phyloP scores from a whole-genome alignment of 2,797 vertebrate species.

The Hypotaenidia okinawae region DNA sequence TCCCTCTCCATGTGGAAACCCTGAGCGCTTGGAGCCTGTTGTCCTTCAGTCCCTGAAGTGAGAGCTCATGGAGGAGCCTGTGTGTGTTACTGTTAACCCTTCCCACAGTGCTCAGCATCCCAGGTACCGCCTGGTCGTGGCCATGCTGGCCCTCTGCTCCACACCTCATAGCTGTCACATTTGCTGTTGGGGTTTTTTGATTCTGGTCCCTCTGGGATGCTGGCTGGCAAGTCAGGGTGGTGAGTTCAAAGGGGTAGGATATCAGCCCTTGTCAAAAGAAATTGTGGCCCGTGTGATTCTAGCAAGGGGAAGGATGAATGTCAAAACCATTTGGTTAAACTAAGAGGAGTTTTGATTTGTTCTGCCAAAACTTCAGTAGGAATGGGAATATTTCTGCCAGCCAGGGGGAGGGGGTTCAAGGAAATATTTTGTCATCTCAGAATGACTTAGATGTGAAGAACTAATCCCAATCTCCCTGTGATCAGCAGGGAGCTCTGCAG shows the following conservation, averaged over 20 bases:
- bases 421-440: constrained; percentile 10
- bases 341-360: not conserved
- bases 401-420: not conserved
- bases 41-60: not conserved
- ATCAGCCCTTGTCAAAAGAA: not conserved
- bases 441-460: not conserved
- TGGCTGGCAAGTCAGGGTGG: not conserved
- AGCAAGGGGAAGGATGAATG: not conserved
- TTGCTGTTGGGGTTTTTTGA: accelerated
- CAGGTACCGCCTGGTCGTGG: not conserved
- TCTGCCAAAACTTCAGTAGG: not conserved
- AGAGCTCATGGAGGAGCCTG: not conserved
- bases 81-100: not conserved
- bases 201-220: not conserved
- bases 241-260: not conserved
- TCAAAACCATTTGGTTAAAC: not conserved
- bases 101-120: accelerated
- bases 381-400: not conserved
- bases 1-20: not conserved
- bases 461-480: not conserved
- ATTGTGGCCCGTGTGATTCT: not conserved
- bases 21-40: not conserved
- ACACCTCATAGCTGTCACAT: accelerated
- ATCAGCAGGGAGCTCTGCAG: not conserved
- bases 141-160: not conserved